Evolutionary conservation across 2,113 vertebrate genomes (phyloP).

Genomic region (Galbula dea): DNA sequence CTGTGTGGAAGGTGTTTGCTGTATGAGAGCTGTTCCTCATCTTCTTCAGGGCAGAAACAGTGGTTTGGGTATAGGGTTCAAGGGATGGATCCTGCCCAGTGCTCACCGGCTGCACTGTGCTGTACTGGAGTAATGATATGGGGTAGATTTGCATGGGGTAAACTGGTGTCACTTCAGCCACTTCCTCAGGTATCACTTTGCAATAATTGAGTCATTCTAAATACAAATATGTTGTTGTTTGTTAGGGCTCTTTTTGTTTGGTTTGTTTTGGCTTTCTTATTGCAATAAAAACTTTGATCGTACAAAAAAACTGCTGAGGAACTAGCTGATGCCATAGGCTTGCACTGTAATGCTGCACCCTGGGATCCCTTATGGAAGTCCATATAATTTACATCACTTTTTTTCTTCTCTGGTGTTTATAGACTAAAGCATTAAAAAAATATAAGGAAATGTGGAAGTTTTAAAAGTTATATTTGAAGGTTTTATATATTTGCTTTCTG

Average conservation of each 20-base stretch:
- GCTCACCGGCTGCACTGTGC: neutral
- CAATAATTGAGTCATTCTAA: neutral
- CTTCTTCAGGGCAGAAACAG: neutral
- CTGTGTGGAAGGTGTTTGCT: neutral
- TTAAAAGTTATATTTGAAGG: neutral
- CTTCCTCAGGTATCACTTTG: neutral
- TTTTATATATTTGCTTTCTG: slow-evolving; percentile 1
- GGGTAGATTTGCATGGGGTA: neutral
- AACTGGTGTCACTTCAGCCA: neutral
- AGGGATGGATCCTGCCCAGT: neutral
- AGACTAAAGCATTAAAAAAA: neutral
- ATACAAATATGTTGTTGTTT: neutral
- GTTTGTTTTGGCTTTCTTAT: neutral
- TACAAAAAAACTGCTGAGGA: neutral
- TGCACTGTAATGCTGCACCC: neutral
- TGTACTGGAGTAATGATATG: neutral
- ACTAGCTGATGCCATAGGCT: neutral
- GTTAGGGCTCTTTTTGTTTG: neutral
- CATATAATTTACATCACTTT: neutral
- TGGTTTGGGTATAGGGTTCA: neutral
- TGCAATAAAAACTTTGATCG: neutral
- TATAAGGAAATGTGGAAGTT: neutral
- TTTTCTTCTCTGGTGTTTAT: neutral
- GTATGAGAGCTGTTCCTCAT: neutral
- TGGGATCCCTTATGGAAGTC: neutral